These are phyloP conservation scores for Mnemiopsis leidyi DNA, from an alignment of 37 sponge, comb jelly and placozoan species.

Conservation along the genomic window DNA sequence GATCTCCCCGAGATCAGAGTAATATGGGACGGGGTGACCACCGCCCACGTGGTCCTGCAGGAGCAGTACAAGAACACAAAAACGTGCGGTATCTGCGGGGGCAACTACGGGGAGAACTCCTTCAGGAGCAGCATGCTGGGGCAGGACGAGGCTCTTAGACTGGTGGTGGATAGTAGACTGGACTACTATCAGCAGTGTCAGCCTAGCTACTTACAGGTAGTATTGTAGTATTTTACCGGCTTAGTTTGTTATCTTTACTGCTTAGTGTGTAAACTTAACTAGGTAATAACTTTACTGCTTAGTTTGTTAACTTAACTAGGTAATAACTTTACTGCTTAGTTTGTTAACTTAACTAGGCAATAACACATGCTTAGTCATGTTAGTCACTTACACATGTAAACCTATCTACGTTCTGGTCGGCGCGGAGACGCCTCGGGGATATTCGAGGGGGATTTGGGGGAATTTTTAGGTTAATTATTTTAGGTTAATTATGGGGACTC, in stretches of 20 bases:
- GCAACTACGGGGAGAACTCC: constrained; percentile 5
- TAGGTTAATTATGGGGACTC: too few relatives aligned
- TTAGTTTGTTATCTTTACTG: not conserved
- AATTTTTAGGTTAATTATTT: too few relatives aligned
- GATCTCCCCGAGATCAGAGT: not conserved
- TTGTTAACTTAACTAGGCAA: not conserved
- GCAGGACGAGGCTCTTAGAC: constrained; percentile 28
- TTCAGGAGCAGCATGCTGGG: constrained; percentile 45
- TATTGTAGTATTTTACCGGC: not conserved
- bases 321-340: not conserved
- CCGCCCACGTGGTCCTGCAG: constrained; percentile 50
- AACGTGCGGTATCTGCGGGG: constrained; percentile 55
- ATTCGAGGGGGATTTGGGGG: too few relatives aligned
- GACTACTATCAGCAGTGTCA: constrained; percentile 18
- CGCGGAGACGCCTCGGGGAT: too few relatives aligned
- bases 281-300: not conserved
- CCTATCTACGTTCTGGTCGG: too few relatives aligned
- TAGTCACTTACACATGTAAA: too few relatives aligned
- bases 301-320: too few relatives aligned
- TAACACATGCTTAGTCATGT: too few relatives aligned
- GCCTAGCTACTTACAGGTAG: constrained; percentile 56
- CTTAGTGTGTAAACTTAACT: too few relatives aligned
- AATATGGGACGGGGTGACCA: constrained; percentile 46
- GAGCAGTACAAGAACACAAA: not conserved
- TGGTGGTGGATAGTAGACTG: constrained; percentile 58